Conservation (phyloP, 2,113 vertebrate genomes). For the Brachionichthys hirsutus region DNA sequence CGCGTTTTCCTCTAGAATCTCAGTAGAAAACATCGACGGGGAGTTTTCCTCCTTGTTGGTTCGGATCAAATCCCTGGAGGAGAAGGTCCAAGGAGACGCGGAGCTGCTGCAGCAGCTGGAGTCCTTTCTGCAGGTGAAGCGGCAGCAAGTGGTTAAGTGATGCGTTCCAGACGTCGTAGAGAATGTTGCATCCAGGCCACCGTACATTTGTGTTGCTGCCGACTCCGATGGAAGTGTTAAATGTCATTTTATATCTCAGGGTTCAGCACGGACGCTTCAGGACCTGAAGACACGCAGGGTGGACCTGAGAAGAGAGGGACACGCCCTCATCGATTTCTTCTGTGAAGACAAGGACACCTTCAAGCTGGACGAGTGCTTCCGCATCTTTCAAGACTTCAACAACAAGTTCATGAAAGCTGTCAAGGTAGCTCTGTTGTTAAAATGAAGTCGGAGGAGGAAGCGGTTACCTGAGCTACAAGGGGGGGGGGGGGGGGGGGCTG, state of each 20-base stretch:
- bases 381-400: slow-evolving; percentile 97
- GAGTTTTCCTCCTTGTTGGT: slow-evolving; percentile 86
- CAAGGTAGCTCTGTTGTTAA: slow-evolving; percentile 78
- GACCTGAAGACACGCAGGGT: slow-evolving; percentile 84
- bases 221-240: slow-evolving; percentile 25
- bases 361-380: slow-evolving; percentile 94
- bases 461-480: no score
- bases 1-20: slow-evolving; percentile 79
- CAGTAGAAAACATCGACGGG: slow-evolving; percentile 87
- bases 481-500: no score
- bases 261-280: slow-evolving; percentile 81
- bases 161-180: slow-evolving; percentile 6
- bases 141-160: slow-evolving; percentile 17
- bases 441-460: no score
- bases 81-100: slow-evolving; percentile 83
- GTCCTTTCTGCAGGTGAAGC: slow-evolving; percentile 88
- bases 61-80: slow-evolving; percentile 85
- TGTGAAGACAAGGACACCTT: slow-evolving; percentile 98
- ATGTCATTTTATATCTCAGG: slow-evolving; percentile 69
- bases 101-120: slow-evolving; percentile 88
- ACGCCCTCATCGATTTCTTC: slow-evolving; percentile 94
- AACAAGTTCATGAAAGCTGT: slow-evolving; percentile 92
- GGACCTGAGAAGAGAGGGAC: slow-evolving; percentile 86
- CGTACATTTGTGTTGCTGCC: slow-evolving; percentile 18
- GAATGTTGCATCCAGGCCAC: slow-evolving; percentile 26